Conservation (phyloP, 2,888 invertebrate genomes). For the Dolichomitus sp. region DNA sequence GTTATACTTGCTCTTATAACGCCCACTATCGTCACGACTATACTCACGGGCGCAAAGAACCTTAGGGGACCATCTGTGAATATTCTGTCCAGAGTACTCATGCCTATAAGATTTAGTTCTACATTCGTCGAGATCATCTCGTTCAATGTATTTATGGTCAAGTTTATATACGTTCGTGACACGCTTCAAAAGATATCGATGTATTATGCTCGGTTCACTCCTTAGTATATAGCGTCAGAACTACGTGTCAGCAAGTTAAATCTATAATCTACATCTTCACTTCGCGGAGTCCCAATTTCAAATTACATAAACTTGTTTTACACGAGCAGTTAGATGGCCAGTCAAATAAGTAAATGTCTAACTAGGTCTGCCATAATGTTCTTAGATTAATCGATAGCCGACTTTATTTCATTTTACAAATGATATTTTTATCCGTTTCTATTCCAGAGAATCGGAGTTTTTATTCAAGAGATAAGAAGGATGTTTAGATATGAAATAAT, state of each 20-base stretch:
- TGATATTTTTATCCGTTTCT: no score
- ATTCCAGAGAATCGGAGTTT: no score
- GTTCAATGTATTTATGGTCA: conserved; percentile 67
- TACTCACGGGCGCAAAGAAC: conserved; percentile 8
- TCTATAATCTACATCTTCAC: neutral
- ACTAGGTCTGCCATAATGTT: no score
- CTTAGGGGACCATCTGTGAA: conserved; percentile 22
- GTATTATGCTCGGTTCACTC: conserved; percentile 4
- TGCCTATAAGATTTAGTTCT: conserved; percentile 15
- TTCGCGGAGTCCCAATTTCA: neutral
- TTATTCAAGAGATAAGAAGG: no score
- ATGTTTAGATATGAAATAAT: neutral
- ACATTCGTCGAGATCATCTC: conserved; percentile 38
- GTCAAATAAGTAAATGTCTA: no score
- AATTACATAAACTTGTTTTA: neutral
- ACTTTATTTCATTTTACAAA: no score
- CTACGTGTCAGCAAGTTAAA: neutral
- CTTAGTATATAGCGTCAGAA: neutral
- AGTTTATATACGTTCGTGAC: conserved; percentile 48
- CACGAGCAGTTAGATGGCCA: no score
- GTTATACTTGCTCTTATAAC: conserved; percentile 70
- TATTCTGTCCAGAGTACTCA: conserved; percentile 8
- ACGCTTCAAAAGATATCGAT: conserved; percentile 22
- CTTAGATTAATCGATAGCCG: no score
- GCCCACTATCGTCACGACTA: conserved; percentile 64